These are phyloP conservation scores for Atherinosoma microstoma DNA, from an alignment of 2,797 vertebrate genomes.

Conservation along the genomic window DNA sequence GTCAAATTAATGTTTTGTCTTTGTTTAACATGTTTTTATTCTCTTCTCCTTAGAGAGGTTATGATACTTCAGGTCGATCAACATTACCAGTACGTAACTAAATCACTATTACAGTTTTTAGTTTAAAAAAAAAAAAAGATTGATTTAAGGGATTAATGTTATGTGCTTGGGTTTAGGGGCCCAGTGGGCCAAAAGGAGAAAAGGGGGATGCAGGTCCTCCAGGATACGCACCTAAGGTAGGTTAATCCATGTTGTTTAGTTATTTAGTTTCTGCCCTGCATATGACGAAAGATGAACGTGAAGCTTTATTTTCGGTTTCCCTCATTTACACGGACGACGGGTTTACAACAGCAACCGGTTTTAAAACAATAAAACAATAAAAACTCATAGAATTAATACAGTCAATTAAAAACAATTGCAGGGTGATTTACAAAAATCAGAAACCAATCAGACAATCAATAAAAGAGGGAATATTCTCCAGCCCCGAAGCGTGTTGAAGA, in stretches of 20 bases:
- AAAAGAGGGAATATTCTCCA: too few species aligned
- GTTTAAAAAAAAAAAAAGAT: not conserved
- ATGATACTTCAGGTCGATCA: conserved; percentile 72
- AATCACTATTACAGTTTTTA: not conserved
- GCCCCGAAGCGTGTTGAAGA: too few species aligned
- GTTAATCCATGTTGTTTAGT: not conserved
- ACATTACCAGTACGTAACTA: conserved; percentile 84
- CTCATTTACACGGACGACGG: too few species aligned
- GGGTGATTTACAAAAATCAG: too few species aligned
- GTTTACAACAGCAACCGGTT: too few species aligned
- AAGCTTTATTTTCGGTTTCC: too few species aligned
- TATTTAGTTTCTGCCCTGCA: not conserved
- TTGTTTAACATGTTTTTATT: not conserved
- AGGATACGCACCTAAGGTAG: conserved; percentile 87
- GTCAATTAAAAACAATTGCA: too few species aligned
- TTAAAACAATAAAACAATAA: too few species aligned
- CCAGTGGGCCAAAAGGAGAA: conserved; percentile 87
- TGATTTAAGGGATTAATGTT: not conserved
- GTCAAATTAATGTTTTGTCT: not conserved
- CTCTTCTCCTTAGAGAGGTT: conserved; percentile 61
- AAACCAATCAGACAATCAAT: too few species aligned
- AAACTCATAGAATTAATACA: too few species aligned
- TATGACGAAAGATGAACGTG: too few species aligned
- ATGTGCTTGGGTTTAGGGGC: conserved; percentile 79
- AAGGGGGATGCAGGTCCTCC: conserved; percentile 80